Base-by-base conservation (phyloP, 2,113 vertebrate species). In the Hyperopisus bebe region DNA sequence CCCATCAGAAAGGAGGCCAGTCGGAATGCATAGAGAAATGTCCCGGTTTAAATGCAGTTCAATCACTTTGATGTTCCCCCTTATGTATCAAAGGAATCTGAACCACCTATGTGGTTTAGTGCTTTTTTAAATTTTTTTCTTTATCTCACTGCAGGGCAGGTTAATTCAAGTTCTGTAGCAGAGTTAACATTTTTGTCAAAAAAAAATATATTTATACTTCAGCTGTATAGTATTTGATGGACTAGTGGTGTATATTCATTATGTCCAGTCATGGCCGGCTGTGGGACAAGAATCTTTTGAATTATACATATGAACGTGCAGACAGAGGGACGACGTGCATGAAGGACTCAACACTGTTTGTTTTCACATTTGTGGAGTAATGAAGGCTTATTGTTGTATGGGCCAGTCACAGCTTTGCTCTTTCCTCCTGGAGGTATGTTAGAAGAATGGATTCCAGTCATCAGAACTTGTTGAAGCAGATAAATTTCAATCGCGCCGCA, bases 211-310 rank as follows among this genome's bases (percentile, higher is more conserved):
- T 80, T 80, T 42, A 39, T 80, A 19, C 39, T 80, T 42, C 31
- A 80, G 35, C 74, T 53, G 11, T 87, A 39, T 51, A 13, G 17
- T 53, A 58, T 53, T 55, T 87, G 48, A 66, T 9, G 35, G 39
- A 53, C 31, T 87, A 39, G 24, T 55, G 50, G 39, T 90, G 5
- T 66, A 70, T 24, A 58, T 89, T 89, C n/a, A 53, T 35, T 55
- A 35, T 51, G 47, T 88, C 89, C 55, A 50, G 55, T 89, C 66
- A 84, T 47, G 83, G 82, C 66, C 44, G 46, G 86, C 86, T 50
- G 27, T 44, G 80, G 44, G 82, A 82, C 90, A 90, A 42, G 46
- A 90, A 89, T 85, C 31, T 44, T 86, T 86, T 47, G 24, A 86
- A 86, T 86, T 39, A 85, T 47, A 19, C 82, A 50, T 86, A 86